Base-by-base conservation (phyloP, 2,797 vertebrate species). In the Pangasius krempfi region DNA sequence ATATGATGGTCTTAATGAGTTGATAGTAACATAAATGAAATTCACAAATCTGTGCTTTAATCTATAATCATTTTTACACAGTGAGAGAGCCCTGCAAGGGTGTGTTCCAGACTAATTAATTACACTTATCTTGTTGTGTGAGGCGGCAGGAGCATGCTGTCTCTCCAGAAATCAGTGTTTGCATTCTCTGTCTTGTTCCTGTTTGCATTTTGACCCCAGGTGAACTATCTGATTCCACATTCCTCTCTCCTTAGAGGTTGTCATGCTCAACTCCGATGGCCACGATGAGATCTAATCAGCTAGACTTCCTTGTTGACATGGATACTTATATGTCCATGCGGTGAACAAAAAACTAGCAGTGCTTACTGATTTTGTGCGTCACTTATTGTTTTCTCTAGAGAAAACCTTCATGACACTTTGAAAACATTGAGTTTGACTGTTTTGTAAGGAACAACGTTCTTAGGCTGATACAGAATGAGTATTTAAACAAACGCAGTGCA, bases 221-320 rank as follows among this genome's bases (percentile, higher is more conserved):
- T 82, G 80, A 91, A 90, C 62, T 87, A 62, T 93, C 90, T 84
- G 87, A 88, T 91, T 86, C 80, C 56, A 58, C 89, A 92, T 92
- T 90, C 91, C 91, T 90, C 84, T 90, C 83, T 86, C 50, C 64
- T 76, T 82, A 88, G 81, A 89, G 84, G 58, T 81, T 78, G 86
- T 89, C 72, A 87, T 85, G 70, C 85, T 27, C 44, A 86, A 64
- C 84, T 50, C 62, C 14, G 79, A 88, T 80, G 87, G 76, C 73
- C n/a, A 47, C 13, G 87, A 92, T 91, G 76, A 58, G 90, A 93
- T 88, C 86, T 84, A 85, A 91, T 91, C 73, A 22, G 76, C 44
- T 87, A 82, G 89, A 22, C 64, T 73, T 68, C 16, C 30, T 44
- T 85, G 86, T 44, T 75, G 88, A 89, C 52, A 56, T 27, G 44